These are phyloP conservation scores for Drosophila demipolita DNA, from an alignment of 2,888 invertebrate genomes.

Conservation along the genomic window DNA sequence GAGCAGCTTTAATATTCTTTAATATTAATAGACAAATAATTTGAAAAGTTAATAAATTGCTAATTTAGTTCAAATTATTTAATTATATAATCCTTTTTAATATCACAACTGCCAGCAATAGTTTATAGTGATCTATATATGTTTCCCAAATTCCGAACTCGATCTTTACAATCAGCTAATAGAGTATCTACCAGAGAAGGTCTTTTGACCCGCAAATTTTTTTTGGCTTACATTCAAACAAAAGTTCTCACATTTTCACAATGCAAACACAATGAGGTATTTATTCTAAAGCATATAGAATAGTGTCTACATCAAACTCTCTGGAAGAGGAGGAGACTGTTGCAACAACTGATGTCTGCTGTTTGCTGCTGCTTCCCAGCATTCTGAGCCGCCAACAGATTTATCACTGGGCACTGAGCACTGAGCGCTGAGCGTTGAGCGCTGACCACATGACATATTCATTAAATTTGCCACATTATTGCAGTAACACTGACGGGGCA, in stretches of 20 bases:
- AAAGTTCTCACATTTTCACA: constrained; percentile 7
- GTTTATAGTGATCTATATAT: background rate
- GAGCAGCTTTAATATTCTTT: constrained; percentile 17
- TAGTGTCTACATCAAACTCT: constrained; percentile 39
- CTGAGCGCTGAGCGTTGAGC: constrained; percentile 51
- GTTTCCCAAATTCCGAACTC: background rate
- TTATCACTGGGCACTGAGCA: constrained; percentile 64
- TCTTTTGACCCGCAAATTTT: background rate
- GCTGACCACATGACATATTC: constrained; percentile 79
- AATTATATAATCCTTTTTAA: background rate
- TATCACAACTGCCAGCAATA: background rate
- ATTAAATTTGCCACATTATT: constrained; percentile 80
- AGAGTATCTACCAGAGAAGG: background rate
- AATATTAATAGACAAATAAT: background rate
- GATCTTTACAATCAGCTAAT: background rate
- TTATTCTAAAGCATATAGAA: constrained; percentile 9
- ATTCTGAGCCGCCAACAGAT: constrained; percentile 67
- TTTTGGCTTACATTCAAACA: background rate
- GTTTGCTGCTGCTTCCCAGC: constrained; percentile 41
- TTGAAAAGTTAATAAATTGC: background rate
- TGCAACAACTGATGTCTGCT: constrained; percentile 16
- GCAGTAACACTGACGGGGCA: constrained; percentile 31
- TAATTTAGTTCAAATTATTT: background rate
- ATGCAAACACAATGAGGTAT: constrained; percentile 12
- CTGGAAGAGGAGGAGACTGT: constrained; percentile 25